These are phyloP conservation scores for Synodontis membranacea DNA, from an alignment of 2,113 vertebrate species.

Conservation along the genomic window DNA sequence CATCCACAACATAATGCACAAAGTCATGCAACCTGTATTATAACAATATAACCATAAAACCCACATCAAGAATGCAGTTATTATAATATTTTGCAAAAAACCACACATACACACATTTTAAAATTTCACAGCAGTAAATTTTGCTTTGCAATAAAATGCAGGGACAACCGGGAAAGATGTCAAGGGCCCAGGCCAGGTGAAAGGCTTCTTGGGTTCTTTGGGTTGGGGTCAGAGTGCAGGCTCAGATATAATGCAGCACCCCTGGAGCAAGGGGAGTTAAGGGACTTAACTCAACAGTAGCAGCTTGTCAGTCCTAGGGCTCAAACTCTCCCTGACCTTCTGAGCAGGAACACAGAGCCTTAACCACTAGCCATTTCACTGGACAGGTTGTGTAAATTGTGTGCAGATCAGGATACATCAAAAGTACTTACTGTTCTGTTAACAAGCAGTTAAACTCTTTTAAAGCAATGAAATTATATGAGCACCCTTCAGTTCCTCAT, in stretches of 20 bases:
- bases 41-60: too few species aligned
- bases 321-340: too few species aligned
- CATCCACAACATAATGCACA: neutral
- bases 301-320: too few species aligned
- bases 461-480: neutral
- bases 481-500: neutral
- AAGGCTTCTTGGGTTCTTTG: too few species aligned
- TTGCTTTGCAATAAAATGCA: neutral
- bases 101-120: neutral
- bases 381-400: too few species aligned
- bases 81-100: neutral
- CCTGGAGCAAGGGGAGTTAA: too few species aligned
- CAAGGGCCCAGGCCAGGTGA: too few species aligned
- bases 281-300: too few species aligned
- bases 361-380: too few species aligned
- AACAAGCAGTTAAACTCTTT: neutral
- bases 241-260: too few species aligned
- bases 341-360: too few species aligned
- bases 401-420: neutral
- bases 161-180: too few species aligned
- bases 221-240: neutral
- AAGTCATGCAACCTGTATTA: neutral
- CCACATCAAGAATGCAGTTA: neutral
- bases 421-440: neutral
- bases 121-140: neutral